Conservation (phyloP, 2,113 vertebrate species). For the Benitochromis conjunctus region DNA sequence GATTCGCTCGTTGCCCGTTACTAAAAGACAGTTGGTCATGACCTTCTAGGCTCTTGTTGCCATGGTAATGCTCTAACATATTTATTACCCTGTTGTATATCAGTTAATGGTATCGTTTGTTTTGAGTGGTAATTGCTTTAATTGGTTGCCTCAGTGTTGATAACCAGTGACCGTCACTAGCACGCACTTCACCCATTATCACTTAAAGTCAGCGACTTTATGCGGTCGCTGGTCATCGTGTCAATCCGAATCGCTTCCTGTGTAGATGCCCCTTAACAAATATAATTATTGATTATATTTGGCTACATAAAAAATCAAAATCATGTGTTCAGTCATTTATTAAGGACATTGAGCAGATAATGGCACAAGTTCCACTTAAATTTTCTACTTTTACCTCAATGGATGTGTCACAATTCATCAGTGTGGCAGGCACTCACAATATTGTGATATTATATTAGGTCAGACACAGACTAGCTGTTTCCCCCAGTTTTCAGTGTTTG, state of each 20-base stretch:
- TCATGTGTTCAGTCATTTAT: not conserved
- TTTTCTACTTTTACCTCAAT: not conserved
- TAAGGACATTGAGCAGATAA: not conserved
- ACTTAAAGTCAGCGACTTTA: accelerated
- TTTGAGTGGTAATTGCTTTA: accelerated
- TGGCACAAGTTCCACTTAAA: not conserved
- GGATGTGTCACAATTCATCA: accelerated
- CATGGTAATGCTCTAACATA: accelerated
- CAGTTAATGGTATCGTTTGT: not conserved
- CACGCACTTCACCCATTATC: not conserved
- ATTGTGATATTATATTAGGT: not conserved
- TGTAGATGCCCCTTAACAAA: not conserved
- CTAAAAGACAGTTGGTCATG: not conserved
- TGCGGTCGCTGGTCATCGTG: not conserved
- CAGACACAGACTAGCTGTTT: not conserved
- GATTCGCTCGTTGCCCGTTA: accelerated
- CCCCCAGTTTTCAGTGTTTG: not conserved
- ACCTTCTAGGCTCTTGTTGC: not conserved
- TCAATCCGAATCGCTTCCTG: not conserved
- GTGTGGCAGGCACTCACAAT: accelerated
- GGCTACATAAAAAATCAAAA: not conserved
- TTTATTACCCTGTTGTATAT: not conserved
- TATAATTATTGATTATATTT: not conserved
- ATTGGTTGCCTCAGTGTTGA: not conserved
- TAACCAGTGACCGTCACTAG: not conserved